phyloP scores from a whole-genome alignment of 2,797 vertebrate species.

The Philypnodon macrostomus region DNA sequence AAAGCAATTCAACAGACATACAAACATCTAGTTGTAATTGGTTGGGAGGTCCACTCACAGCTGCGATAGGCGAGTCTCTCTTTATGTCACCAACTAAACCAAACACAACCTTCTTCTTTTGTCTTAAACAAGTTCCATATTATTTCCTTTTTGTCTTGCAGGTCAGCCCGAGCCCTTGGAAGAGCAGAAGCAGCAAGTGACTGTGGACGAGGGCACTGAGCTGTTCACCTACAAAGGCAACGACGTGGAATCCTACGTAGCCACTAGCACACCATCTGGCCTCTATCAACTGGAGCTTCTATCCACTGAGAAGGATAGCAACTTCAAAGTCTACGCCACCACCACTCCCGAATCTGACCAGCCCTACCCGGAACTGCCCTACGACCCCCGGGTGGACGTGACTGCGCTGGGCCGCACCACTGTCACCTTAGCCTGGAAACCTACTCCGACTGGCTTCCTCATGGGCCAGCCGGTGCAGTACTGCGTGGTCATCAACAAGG shows the following conservation, averaged over 20 bases:
- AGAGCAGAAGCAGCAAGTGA: conserved; percentile 90
- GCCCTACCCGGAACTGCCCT: conserved; percentile 93
- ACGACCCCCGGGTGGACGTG: conserved; percentile 93
- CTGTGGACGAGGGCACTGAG: conserved; percentile 83
- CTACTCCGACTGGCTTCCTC: conserved; percentile 87
- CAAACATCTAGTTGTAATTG: no score
- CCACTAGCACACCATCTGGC: conserved; percentile 89
- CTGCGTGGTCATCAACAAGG: conserved; percentile 93
- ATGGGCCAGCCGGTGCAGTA: conserved; percentile 92
- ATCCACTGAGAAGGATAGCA: conserved; percentile 96
- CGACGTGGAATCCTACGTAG: conserved; percentile 90
- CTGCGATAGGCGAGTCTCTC: no score
- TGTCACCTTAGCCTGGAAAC: conserved; percentile 93
- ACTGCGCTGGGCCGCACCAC: conserved; percentile 92
- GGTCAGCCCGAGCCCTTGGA: conserved; percentile 92
- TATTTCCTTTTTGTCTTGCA: conserved; percentile 58
- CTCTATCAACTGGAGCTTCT: conserved; percentile 94
- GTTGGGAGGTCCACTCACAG: no score
- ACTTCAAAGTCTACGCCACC: conserved; percentile 93
- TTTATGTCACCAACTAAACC: no score
- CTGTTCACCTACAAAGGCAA: conserved; percentile 96
- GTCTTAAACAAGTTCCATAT: conserved; percentile 19
- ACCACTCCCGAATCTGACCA: conserved; percentile 96
- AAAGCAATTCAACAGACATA: no score
- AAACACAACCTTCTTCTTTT: no score